A percentile compares a stretch with the other conserved stretches of the same genome.
Evolutionary conservation across 2,797 vertebrate genomes (phyloP).

Genomic region (Chanos chanos): DNA sequence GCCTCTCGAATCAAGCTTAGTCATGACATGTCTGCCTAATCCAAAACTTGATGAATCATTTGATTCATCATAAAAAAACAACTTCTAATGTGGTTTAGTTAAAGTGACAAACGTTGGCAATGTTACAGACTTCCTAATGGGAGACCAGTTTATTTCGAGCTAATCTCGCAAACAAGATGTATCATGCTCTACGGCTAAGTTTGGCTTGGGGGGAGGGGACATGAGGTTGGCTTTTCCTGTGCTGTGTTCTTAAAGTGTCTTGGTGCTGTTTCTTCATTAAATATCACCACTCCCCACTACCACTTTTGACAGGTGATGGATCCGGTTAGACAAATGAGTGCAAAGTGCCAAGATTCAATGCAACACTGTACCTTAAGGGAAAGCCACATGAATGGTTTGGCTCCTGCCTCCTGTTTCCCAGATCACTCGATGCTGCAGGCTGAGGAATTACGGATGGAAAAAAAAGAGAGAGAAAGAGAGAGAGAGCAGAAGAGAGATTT

Average conservation of each 20-base stretch:
- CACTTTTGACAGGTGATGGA: conserved; percentile 49
- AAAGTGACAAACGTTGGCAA: conserved; percentile 44
- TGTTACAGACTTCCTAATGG: conserved; percentile 27
- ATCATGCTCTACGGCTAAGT: conserved; percentile 30
- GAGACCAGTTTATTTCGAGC: conserved; percentile 43
- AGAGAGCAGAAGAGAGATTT: conserved; percentile 33
- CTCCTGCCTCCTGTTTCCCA: conserved; percentile 34
- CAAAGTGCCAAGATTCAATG: conserved; percentile 38
- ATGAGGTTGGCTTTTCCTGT: conserved; percentile 32
- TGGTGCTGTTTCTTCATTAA: conserved; percentile 11
- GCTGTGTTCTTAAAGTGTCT: conserved; percentile 33
- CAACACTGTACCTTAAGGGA: conserved; percentile 49
- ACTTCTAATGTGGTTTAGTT: conserved; percentile 32
- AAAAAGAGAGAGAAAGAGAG: conserved; percentile 17
- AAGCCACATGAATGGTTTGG: conserved; percentile 50
- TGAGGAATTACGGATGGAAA: conserved; percentile 11
- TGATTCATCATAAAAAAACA: conserved; percentile 28
- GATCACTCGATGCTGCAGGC: conserved; percentile 51
- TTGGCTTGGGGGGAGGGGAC: background rate
- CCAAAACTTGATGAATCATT: conserved; percentile 29
- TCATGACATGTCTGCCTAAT: conserved; percentile 35
- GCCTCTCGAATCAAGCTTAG: conserved; percentile 35
- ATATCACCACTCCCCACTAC: conserved; percentile 12
- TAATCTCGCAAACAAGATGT: conserved; percentile 44
- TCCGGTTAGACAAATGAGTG: conserved; percentile 36